A percentile compares a stretch with the other conserved stretches of the same genome.
phyloP scores from a whole-genome alignment of 30 jellyfish, hydroid and myxozoan species.

The Chrysaora quinquecirrha region DNA sequence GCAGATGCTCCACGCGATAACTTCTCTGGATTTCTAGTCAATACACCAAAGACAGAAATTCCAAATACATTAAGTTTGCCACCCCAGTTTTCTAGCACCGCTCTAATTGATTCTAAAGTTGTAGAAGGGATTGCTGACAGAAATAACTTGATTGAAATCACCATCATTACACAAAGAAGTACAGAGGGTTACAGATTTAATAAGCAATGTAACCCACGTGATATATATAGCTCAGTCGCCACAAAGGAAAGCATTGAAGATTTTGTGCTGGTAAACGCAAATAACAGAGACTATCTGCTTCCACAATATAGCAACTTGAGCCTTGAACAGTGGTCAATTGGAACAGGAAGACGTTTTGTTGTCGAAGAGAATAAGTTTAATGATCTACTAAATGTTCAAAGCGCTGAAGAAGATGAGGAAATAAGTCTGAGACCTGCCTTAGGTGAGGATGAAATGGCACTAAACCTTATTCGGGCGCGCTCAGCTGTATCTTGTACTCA shows the following conservation, averaged over 20 bases:
- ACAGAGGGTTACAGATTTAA: not conserved
- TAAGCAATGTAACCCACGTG: conserved; percentile 1
- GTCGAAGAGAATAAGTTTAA: not conserved
- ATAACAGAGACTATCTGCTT: not conserved
- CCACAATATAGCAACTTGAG: not conserved
- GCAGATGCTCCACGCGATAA: not conserved
- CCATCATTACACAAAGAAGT: not conserved
- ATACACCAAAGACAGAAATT: not conserved
- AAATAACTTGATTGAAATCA: not conserved
- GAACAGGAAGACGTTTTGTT: not conserved
- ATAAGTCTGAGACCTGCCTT: too few species aligned
- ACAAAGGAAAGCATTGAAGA: not conserved
- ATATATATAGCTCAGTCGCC: not conserved
- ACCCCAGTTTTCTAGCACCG: not conserved
- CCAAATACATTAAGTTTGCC: not conserved
- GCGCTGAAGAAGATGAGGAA: not conserved
- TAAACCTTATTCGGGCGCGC: not conserved
- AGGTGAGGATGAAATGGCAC: too few species aligned
- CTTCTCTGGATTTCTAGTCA: not conserved
- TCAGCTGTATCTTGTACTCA: conserved; percentile 4
- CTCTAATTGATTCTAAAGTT: not conserved
- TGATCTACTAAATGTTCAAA: not conserved
- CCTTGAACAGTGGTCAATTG: not conserved
- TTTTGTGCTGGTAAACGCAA: not conserved
- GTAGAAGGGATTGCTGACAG: not conserved